Evolutionary conservation across 2,888 invertebrate genomes (phyloP).

Genomic region (Fissipunctia ypsillon): DNA sequence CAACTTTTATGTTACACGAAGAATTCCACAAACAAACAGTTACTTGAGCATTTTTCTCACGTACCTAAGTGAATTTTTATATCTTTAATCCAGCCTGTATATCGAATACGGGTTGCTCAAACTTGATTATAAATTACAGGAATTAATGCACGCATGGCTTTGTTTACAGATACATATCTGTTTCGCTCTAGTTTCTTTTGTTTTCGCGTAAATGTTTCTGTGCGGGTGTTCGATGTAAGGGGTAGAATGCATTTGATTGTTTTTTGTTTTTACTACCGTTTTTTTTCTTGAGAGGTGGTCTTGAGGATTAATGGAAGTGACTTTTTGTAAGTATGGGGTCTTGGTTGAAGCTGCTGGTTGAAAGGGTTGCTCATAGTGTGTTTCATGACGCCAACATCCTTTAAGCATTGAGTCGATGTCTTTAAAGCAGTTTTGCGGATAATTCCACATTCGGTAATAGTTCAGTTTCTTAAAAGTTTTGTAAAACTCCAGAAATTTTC

Average conservation of each 20-base stretch:
- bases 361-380: too few relatives aligned
- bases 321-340: constrained; percentile 3
- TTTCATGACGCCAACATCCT: too few relatives aligned
- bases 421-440: background rate
- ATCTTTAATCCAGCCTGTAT: constrained; percentile 64
- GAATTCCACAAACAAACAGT: constrained; percentile 54
- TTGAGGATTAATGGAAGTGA: constrained; percentile 10
- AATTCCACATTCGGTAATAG: background rate
- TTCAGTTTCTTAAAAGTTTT: background rate
- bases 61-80: constrained; percentile 61
- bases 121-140: constrained; percentile 74
- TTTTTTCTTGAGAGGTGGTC: constrained; percentile 28
- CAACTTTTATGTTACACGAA: constrained; percentile 36
- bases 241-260: constrained; percentile 23
- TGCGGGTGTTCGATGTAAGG: constrained; percentile 46
- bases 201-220: constrained; percentile 37
- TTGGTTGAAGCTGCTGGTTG: constrained; percentile 1
- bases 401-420: too few relatives aligned
- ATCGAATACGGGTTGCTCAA: constrained; percentile 58
- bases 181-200: constrained; percentile 56
- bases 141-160: constrained; percentile 74
- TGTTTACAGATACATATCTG: constrained; percentile 68
- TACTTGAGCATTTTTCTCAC: constrained; percentile 60
- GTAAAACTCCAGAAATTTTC: background rate
- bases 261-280: constrained; percentile 13